Conservation (phyloP, 2,888 invertebrate genomes). For the Drosophila recens region DNA sequence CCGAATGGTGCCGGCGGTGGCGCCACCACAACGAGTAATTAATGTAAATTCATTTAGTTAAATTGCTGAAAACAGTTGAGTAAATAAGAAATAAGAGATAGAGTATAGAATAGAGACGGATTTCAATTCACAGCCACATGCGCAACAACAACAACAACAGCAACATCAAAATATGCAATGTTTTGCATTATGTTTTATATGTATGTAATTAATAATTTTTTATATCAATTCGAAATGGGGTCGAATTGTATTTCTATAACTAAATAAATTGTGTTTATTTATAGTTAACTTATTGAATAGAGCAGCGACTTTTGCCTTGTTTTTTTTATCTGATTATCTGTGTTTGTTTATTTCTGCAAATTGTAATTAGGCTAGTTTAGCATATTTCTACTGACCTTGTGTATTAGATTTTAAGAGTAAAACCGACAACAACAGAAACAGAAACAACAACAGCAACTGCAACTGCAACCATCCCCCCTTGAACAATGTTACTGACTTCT, state of each 20-base stretch:
- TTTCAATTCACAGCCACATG: constrained; percentile 20
- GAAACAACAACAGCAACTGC: constrained; percentile 12
- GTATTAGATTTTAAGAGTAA: constrained; percentile 44
- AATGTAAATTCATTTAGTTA: constrained; percentile 79
- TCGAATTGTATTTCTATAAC: constrained; percentile 49
- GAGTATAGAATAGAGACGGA: constrained; percentile 7
- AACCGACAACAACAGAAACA: constrained; percentile 10
- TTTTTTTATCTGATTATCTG: constrained; percentile 41
- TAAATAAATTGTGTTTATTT: constrained; percentile 74
- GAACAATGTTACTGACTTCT: constrained; percentile 71
- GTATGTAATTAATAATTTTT: constrained; percentile 21
- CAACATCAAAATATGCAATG: constrained; percentile 36
- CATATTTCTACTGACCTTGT: constrained; percentile 45
- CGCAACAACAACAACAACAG: constrained; percentile 35
- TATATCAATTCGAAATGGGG: constrained; percentile 18
- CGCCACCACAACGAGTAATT: constrained; percentile 75
- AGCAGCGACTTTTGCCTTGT: constrained; percentile 56
- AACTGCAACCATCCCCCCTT: constrained; percentile 23
- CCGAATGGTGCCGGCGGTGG: constrained; percentile 41
- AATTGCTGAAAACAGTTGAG: constrained; percentile 63
- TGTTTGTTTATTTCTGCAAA: constrained; percentile 48
- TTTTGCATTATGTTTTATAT: constrained; percentile 45
- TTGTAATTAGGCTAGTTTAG: constrained; percentile 52
- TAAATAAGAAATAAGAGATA: neutral
- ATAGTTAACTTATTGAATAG: constrained; percentile 72